Evolutionary conservation across 2,797 vertebrate genomes (phyloP).

Genomic region (Acanthopagrus latus): DNA sequence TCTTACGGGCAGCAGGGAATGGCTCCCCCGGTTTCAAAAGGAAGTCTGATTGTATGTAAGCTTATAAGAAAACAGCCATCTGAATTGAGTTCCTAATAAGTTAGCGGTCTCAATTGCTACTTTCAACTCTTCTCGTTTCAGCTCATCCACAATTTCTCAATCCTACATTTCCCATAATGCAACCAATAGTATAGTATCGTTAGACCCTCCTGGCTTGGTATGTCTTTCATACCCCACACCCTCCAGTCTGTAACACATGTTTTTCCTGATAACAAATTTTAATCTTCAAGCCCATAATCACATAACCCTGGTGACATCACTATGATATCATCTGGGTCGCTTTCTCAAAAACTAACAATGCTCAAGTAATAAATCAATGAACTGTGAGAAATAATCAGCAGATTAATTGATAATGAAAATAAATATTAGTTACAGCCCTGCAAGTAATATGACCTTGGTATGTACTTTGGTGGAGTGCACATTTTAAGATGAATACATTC

Average conservation of each 20-base stretch:
- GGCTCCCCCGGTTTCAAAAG: no score
- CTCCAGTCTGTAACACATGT: not conserved
- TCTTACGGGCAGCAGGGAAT: no score
- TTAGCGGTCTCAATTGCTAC: no score
- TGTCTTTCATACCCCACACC: not conserved
- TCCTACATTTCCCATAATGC: not conserved
- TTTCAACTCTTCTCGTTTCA: no score
- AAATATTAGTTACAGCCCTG: no score
- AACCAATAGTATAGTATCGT: not conserved
- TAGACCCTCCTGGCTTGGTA: not conserved
- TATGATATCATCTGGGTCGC: not conserved
- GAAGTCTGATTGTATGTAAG: no score
- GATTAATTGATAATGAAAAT: no score
- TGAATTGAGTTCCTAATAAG: no score
- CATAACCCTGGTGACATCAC: not conserved
- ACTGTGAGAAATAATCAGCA: no score
- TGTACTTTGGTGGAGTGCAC: not conserved
- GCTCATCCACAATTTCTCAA: not conserved
- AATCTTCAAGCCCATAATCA: not conserved
- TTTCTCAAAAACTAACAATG: not conserved
- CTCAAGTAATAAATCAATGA: not conserved
- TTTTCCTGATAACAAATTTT: not conserved
- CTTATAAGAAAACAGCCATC: no score
- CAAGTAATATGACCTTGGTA: not conserved
- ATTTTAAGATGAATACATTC: not conserved